Conservation (phyloP, 2,888 invertebrate genomes). For the Tryphoninae sp. region DNA sequence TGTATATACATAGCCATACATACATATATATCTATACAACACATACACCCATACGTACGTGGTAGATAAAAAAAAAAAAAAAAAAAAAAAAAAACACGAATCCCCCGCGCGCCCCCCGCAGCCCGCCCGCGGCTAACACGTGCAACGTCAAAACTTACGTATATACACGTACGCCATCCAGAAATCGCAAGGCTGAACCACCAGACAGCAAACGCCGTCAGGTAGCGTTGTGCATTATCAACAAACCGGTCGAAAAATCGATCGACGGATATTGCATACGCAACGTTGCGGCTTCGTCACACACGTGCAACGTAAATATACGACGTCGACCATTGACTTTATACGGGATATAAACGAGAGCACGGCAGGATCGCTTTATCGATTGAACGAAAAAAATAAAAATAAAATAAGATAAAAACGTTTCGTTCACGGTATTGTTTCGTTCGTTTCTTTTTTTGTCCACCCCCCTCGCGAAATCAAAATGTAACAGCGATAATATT, state of each 20-base stretch:
- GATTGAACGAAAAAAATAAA: not conserved
- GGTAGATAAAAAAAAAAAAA: slow-evolving; percentile 3
- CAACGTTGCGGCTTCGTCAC: slow-evolving; percentile 38
- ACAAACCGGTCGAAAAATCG: slow-evolving; percentile 63
- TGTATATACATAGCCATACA: slow-evolving; percentile 14
- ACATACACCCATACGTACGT: not conserved
- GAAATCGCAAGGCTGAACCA: slow-evolving; percentile 47
- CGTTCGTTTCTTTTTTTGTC: not conserved
- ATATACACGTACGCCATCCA: not conserved
- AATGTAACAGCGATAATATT: too few relatives aligned
- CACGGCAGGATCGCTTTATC: not conserved
- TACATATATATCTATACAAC: slow-evolving; percentile 22
- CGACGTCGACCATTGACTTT: not conserved
- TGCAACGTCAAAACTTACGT: slow-evolving; percentile 3
- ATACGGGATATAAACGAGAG: not conserved
- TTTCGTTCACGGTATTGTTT: not conserved
- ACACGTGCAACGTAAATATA: not conserved
- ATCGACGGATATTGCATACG: slow-evolving; percentile 64
- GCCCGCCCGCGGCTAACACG: slow-evolving; percentile 45
- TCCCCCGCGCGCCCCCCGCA: too few relatives aligned
- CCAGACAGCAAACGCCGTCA: slow-evolving; percentile 56
- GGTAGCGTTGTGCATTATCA: slow-evolving; percentile 55
- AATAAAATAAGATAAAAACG: not conserved
- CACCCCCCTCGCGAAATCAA: not conserved
- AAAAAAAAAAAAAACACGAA: slow-evolving; percentile 33